Evolutionary conservation across 2,797 vertebrate genomes (phyloP).

Genomic region (Synaphobranchus kaupii): DNA sequence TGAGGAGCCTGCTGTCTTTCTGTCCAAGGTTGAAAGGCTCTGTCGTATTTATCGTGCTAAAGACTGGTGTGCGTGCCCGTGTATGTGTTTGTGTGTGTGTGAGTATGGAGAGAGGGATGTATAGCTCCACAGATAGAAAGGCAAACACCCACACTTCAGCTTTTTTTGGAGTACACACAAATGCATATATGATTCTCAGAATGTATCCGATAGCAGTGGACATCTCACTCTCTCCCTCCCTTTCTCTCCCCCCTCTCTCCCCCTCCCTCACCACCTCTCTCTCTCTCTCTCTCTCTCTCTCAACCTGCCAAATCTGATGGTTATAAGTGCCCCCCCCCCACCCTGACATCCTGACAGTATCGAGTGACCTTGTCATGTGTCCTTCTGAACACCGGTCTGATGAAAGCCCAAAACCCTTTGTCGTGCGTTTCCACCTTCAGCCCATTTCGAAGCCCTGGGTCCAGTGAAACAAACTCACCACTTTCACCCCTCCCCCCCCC

Average conservation of each 20-base stretch:
- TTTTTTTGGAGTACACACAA: too few relatives aligned
- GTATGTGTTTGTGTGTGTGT: conserved; percentile 4
- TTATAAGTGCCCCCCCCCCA: background rate
- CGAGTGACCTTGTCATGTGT: conserved; percentile 6
- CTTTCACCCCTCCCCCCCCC: background rate
- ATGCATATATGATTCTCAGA: background rate
- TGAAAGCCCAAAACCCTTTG: background rate
- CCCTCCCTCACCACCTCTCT: conserved; percentile 37
- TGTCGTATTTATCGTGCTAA: background rate
- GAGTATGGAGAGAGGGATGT: too few relatives aligned
- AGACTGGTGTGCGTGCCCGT: background rate
- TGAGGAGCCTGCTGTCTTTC: conserved; percentile 39
- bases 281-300: conserved; percentile 13
- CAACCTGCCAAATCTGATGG: background rate
- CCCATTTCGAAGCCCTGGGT: background rate
- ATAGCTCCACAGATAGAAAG: background rate
- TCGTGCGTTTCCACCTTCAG: background rate
- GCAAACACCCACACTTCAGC: background rate
- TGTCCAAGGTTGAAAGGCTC: conserved; percentile 13
- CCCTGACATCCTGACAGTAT: background rate
- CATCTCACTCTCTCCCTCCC: conserved; percentile 47
- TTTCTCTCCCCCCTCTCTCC: conserved; percentile 6
- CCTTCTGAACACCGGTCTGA: background rate
- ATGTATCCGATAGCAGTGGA: conserved; percentile 1
- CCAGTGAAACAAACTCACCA: background rate